These are phyloP conservation scores for Drosophila seguyi DNA, from an alignment of 1,140 invertebrate species.

Conservation along the genomic window DNA sequence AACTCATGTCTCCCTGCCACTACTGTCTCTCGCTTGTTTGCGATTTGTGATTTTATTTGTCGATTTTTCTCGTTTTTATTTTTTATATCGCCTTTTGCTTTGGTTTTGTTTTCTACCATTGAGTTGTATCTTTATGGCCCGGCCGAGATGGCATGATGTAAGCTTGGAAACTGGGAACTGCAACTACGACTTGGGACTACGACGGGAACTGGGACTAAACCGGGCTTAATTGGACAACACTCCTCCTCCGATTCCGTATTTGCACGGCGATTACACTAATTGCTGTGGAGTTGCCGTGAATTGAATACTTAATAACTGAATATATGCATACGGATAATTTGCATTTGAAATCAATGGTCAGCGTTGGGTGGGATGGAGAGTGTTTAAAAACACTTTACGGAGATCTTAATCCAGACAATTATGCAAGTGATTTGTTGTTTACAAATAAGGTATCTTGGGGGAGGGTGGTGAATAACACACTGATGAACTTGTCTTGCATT, in stretches of 20 bases:
- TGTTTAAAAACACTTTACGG: conserved; percentile 39
- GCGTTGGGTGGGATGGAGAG: conserved; percentile 9
- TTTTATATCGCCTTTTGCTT: conserved; percentile 47
- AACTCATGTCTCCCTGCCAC: conserved; percentile 17
- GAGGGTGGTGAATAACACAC: not conserved
- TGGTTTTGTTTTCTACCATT: conserved; percentile 43
- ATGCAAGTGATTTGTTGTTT: conserved; percentile 5
- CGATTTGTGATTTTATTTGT: conserved; percentile 62
- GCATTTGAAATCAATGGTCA: conserved; percentile 36
- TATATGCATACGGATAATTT: conserved; percentile 46
- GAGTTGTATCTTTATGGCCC: conserved; percentile 44
- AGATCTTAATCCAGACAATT: conserved; percentile 16
- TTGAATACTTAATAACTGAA: conserved; percentile 32
- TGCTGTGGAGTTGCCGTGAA: conserved; percentile 43
- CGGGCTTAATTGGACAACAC: conserved; percentile 55
- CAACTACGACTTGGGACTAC: conserved; percentile 8
- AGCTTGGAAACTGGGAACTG: conserved; percentile 26
- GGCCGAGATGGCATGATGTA: conserved; percentile 48
- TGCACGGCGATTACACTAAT: conserved; percentile 51
- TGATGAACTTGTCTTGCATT: not conserved
- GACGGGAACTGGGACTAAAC: conserved; percentile 36
- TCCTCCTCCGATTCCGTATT: conserved; percentile 40
- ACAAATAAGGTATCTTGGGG: not conserved
- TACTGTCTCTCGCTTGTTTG: conserved; percentile 39
- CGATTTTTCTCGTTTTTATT: conserved; percentile 56